Percentiles rank a stretch among this genome's conserved stretches.
These are phyloP conservation scores for Eupithecia dodoneata DNA, from an alignment of 2,888 invertebrate species.

Conservation along the genomic window DNA sequence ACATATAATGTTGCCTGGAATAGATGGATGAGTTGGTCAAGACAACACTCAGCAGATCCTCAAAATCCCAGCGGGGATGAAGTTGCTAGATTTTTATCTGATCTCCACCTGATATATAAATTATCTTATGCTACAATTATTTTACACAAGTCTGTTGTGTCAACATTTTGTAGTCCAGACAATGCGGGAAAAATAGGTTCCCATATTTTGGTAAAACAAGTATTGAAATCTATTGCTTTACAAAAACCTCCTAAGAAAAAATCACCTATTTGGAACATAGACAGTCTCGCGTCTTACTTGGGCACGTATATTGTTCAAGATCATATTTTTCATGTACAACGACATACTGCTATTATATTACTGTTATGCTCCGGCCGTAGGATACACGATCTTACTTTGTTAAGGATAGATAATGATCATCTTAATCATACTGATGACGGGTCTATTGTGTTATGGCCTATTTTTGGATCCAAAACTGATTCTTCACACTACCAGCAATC, in stretches of 20 bases:
- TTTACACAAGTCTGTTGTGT: too few species aligned
- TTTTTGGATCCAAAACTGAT: background rate
- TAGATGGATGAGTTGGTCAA: background rate
- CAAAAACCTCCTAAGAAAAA: background rate
- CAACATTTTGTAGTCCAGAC: conserved; percentile 1
- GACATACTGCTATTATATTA: background rate
- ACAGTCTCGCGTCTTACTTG: background rate
- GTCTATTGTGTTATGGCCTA: background rate
- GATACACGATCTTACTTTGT: background rate
- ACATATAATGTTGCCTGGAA: background rate
- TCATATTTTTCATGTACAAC: too few species aligned
- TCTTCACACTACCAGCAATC: background rate
- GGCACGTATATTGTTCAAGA: background rate
- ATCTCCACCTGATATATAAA: too few species aligned
- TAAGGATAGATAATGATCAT: background rate
- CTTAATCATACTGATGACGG: background rate
- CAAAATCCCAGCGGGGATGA: background rate
- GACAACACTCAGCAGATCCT: background rate
- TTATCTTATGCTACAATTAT: too few species aligned
- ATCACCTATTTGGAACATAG: background rate
- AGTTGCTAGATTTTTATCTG: too few species aligned
- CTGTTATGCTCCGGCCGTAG: background rate
- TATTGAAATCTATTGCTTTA: background rate
- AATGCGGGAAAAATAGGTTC: background rate
- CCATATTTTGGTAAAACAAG: conserved; percentile 1